A percentile compares a stretch with the other conserved stretches of the same genome.
These are phyloP conservation scores for Oreohelix idahoensis DNA, from an alignment of 1,140 invertebrate species.

Conservation along the genomic window DNA sequence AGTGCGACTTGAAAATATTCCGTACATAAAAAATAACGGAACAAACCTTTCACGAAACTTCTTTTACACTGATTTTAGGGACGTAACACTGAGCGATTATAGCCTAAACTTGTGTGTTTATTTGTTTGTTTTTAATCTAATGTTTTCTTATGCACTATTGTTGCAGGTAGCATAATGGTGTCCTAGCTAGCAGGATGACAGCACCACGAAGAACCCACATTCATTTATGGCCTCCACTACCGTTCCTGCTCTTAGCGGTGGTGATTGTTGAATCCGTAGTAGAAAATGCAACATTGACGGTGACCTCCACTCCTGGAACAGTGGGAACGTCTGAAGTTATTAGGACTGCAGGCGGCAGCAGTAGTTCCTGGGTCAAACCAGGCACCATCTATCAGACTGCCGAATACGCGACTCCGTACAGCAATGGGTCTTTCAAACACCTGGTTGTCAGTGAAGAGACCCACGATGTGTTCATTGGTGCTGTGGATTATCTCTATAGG, in stretches of 20 bases:
- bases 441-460: constrained; percentile 93
- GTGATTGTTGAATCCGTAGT: neutral
- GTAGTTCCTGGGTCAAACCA: neutral
- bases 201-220: neutral
- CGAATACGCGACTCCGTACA: constrained; percentile 41
- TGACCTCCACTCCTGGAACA: neutral
- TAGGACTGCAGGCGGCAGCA: neutral
- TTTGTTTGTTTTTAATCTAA: too few species aligned
- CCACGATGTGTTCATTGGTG: constrained; percentile 92
- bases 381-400: neutral
- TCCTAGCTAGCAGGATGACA: neutral
- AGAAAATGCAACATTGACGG: neutral
- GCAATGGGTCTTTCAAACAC: constrained; percentile 77
- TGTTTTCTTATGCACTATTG: too few species aligned
- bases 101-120: too few species aligned
- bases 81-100: too few species aligned
- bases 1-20: too few species aligned
- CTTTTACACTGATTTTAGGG: too few species aligned
- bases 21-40: too few species aligned
- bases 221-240: neutral
- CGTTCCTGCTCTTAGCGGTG: neutral
- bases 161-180: neutral
- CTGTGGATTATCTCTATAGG: constrained; percentile 93
- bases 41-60: too few species aligned
- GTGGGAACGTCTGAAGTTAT: neutral